phyloP scores from a whole-genome alignment of 2,888 invertebrate genomes.

The Gari tellinella region DNA sequence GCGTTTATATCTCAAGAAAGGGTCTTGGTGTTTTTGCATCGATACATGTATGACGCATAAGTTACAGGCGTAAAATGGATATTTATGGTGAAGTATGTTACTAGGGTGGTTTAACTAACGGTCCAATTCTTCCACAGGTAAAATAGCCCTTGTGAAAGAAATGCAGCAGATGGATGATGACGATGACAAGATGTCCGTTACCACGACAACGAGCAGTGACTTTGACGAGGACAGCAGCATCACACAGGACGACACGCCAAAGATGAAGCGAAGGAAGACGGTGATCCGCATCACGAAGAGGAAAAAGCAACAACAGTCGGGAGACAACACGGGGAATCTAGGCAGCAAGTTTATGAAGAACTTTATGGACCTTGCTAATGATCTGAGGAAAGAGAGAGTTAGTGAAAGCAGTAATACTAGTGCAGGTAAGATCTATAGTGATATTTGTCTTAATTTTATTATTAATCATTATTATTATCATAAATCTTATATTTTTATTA shows the following conservation, averaged over 20 bases:
- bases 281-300: slow-evolving; percentile 68
- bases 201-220: slow-evolving; percentile 69
- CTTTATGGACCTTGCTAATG: slow-evolving; percentile 75
- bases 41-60: no score
- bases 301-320: slow-evolving; percentile 54
- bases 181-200: slow-evolving; percentile 73
- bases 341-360: slow-evolving; percentile 72
- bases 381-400: slow-evolving; percentile 67
- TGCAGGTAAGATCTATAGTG: slow-evolving; percentile 22
- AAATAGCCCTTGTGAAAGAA: slow-evolving; percentile 73
- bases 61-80: no score
- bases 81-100: no score
- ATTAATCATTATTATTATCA: no score
- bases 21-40: no score
- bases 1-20: no score
- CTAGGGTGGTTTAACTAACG: no score
- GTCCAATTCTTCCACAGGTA: no score
- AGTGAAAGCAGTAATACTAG: slow-evolving; percentile 51
- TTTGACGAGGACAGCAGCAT: slow-evolving; percentile 72
- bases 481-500: no score
- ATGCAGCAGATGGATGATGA: slow-evolving; percentile 77
- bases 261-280: slow-evolving; percentile 66
- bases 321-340: slow-evolving; percentile 65
- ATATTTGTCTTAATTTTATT: neutral
- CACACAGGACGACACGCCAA: slow-evolving; percentile 73